Evolutionary conservation across 2,888 invertebrate genomes (phyloP).

Genomic region (Microctonus brassicae): DNA sequence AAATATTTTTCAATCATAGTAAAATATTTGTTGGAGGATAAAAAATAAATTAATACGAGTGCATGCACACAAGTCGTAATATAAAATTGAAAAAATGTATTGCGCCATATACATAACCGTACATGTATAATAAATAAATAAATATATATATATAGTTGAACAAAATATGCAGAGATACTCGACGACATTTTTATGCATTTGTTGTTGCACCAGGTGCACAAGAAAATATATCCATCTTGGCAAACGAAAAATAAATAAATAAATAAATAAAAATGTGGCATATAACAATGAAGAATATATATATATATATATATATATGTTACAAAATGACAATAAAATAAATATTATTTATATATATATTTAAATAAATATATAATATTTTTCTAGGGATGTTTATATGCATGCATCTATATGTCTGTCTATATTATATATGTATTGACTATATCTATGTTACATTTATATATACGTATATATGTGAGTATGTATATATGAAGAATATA

Average conservation of each 20-base stretch:
- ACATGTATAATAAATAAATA: no score
- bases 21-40: background rate
- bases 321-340: background rate
- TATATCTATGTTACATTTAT: no score
- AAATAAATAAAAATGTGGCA: background rate
- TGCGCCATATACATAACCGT: background rate
- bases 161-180: constrained; percentile 4
- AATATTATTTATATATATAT: background rate
- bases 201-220: constrained; percentile 26
- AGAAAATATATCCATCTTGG: constrained; percentile 17
- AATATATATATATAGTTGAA: background rate
- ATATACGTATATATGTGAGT: no score
- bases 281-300: constrained; percentile 2
- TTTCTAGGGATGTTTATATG: no score
- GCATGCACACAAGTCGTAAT: background rate
- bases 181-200: constrained; percentile 23
- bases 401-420: no score
- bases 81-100: background rate
- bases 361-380: no score
- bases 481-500: no score
- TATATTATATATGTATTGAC: no score
- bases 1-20: background rate
- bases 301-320: background rate
- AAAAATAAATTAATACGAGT: background rate
- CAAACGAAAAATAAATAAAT: background rate